Evolutionary conservation across 2,888 invertebrate species (phyloP), one percentile per base, ranked within the genome.

Genomic region (Drosophila falleni): DNA sequence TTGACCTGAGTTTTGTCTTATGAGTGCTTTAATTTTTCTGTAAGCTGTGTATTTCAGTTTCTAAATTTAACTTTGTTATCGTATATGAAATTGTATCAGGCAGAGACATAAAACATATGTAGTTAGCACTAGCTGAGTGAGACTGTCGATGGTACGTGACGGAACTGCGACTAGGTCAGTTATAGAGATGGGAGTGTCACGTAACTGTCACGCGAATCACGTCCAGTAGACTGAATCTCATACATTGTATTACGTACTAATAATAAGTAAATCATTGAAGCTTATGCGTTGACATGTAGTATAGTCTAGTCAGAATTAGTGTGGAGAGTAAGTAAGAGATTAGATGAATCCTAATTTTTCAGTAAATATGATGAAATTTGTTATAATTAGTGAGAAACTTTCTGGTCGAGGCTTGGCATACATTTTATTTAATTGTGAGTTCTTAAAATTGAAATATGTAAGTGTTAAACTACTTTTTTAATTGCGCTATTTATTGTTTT

Each of bases 141-240:
- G 29, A 51, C 47, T 66, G 61, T 66, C 44, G 58, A 2, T 37
- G 55, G 19, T 23, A 87, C 86, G 86, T 85, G 87, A 74, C 59
- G 62, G 49, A 69, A 73, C 63, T 82, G 51, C 46, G 50, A 71
- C 69, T 66, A 66, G 60, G 54, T 73, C 59, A 56, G 33, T 39
- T 59, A 23, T 70, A 54, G 59, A 53, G 47, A 53, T 69, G 65
- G 53, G 58, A 66, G 35, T 59, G 74, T 74, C 78, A 74, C 76
- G 70, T 71, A 78, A 26, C 49, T 44, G 74, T 74, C 70, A 74
- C 78, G 62, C 78, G 71, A 53, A 71, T 78, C 74, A 77, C 65
- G 76, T 59, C 29, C 39, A n/a, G 44, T 8, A 10, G 54, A 60
- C 11, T 29, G 10, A 67, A 15, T 33, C 19, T 33, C 5, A 13